Base-by-base conservation (phyloP, 2,797 vertebrate species). In the Sebastes vulpes region DNA sequence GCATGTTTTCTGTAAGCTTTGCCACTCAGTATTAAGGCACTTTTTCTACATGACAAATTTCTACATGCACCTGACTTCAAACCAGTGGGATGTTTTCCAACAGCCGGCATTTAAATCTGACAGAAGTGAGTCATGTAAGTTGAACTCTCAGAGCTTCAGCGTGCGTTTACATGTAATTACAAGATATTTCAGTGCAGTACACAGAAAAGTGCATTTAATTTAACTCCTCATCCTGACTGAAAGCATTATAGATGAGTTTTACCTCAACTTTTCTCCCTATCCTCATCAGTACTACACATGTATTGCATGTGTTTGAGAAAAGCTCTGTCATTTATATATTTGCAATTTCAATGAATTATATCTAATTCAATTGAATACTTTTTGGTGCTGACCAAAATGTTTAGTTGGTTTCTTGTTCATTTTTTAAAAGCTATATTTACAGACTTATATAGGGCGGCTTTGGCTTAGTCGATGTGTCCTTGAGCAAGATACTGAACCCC, bases 81-180 rank as follows among this genome's bases (percentile, higher is more conserved):
- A 65, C 16, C 58, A 67, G 71, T 42, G 6, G 2, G 59, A 71
- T 53, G 52, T 76, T 68, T 71, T 57, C 32, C 20, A 65, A 8
- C 56, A 65, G 64, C 18, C 28, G 5, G 32, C 21, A 4, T 79
- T 67, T 75, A 75, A 85, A 79, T 82, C 81, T 83, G 89, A 90
- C 83, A 81, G 80, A 59, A 72, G 31, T 74, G 72, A 86, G 69
- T 85, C 74, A 65, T 60, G 58, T 69, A n/a, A 74, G 65, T 79
- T 67, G 69, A 84, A 84, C 73, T 73, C 60, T 48, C 28, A 20
- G 20, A 84, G 86, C 66, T 86, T 77, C 29, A 72, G 59, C 6
- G 14, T 56, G 72, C 76, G 79, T 87, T 89, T 86, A 81, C 78
- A 87, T 77, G 71, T 81, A 71, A 79, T 84, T 83, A 89, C 79